Evolutionary conservation across 2,797 vertebrate genomes (phyloP).

Genomic region (Trachurus trachurus): DNA sequence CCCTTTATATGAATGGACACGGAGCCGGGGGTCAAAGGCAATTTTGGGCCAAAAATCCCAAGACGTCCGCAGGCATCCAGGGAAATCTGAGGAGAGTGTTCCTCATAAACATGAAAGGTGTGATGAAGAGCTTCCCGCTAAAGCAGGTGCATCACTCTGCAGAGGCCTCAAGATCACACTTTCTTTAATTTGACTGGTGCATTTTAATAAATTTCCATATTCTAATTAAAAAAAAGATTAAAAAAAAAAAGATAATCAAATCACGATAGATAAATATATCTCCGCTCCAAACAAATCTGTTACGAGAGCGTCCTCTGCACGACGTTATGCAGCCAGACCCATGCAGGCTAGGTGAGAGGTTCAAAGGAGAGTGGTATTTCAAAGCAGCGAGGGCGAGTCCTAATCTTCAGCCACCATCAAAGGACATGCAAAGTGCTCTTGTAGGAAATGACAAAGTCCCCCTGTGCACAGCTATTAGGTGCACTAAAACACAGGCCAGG

Average conservation of each 20-base stretch:
- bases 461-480: constrained; percentile 73
- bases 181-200: background rate
- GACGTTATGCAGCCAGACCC: constrained; percentile 45
- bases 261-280: too few species aligned
- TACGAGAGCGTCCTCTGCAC: constrained; percentile 7
- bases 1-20: constrained; percentile 69
- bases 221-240: background rate
- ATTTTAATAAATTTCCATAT: background rate
- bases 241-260: background rate
- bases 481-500: constrained; percentile 79
- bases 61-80: constrained; percentile 9
- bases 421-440: constrained; percentile 58
- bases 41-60: constrained; percentile 47
- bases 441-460: constrained; percentile 83
- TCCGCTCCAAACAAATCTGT: background rate
- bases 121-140: background rate
- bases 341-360: constrained; percentile 52
- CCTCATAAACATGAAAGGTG: background rate
- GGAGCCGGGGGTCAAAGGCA: constrained; percentile 68
- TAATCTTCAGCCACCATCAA: constrained; percentile 79
- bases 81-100: background rate
- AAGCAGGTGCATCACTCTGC: constrained; percentile 2
- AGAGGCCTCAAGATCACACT: background rate
- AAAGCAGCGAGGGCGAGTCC: constrained; percentile 72
- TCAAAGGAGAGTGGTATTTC: constrained; percentile 77